Base-by-base conservation (phyloP, 2,113 vertebrate species). In the Willisornis vidua region DNA sequence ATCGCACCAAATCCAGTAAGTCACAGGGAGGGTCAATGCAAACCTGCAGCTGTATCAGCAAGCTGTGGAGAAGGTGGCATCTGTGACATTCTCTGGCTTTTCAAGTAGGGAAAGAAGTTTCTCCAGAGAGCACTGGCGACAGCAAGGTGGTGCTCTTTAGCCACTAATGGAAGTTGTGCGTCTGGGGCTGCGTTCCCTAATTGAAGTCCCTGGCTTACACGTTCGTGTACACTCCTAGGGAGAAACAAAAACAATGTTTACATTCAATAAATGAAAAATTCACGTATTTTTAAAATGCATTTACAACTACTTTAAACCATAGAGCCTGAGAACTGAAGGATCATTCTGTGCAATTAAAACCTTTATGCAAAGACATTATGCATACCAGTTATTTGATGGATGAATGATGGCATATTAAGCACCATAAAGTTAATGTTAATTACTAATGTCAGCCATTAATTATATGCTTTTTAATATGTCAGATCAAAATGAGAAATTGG, bases 101-200 rank as follows among this genome's bases (percentile, higher is more conserved):
- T 99, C 94, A 99, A 94, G 95, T 98, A 99, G 14, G 99, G 98
- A 89, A 99, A 99, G 97, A 99, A 99, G 94, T 99, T 99, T 39
- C 93, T 98, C 99, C 99, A 99, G 26, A 99, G 98, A 26, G 98
- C 98, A 9, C 93, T 88, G 73, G 99, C 98, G 14, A 98, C 98
- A 95, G 98, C 99, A 97, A 99, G 99, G 98, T 99, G 99, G 98
- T 98, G 98, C 98, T 99, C 99, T 99, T 98, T 99, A 97, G 98
- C 98, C 87, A 88, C 97, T 81, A 94, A 98, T 97, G 93, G 96
- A 67, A 96, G 78, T 66, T 98, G 98, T 22, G 87, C 72, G 1
- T 25, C 89, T 66, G 97, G 82, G 90, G 95, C 97, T 45, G 90
- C 10, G 24, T 23, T 97, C 76, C 96, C 96, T 20, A 35, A 86